phyloP scores from a whole-genome alignment of 1,140 invertebrate genomes.

The Papilio polyxenes region DNA sequence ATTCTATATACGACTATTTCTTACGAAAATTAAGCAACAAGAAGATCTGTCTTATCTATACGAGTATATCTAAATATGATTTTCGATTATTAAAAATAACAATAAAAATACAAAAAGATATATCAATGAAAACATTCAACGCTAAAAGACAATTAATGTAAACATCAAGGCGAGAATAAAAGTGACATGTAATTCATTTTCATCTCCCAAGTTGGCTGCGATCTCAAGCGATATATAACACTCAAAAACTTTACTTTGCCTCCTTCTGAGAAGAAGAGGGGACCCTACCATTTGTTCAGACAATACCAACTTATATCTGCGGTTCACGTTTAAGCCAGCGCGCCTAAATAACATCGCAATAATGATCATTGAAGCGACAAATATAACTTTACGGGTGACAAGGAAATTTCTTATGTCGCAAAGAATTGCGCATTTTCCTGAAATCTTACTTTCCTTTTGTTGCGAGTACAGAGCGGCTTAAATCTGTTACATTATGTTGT shows the following conservation, averaged over 20 bases:
- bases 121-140: neutral
- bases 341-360: conserved; percentile 45
- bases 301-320: conserved; percentile 46
- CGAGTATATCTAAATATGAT: neutral
- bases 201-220: conserved; percentile 39
- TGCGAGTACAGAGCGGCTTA: conserved; percentile 22
- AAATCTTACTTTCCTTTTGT: conserved; percentile 58
- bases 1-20: too few species aligned
- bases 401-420: conserved; percentile 59
- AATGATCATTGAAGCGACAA: conserved; percentile 44
- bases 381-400: conserved; percentile 44
- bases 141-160: conserved; percentile 35
- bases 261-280: conserved; percentile 56
- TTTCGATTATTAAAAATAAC: neutral
- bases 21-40: too few species aligned
- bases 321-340: conserved; percentile 19
- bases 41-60: neutral
- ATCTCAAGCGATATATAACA: conserved; percentile 64
- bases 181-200: conserved; percentile 43
- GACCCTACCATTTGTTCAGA: conserved; percentile 64
- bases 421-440: conserved; percentile 71
- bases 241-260: conserved; percentile 59
- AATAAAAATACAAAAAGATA: neutral
- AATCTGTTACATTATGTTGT: conserved; percentile 43
- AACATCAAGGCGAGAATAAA: conserved; percentile 39